These are phyloP conservation scores for Oreonectes daqikongensis DNA, from an alignment of 2,797 vertebrate genomes.

Conservation along the genomic window DNA sequence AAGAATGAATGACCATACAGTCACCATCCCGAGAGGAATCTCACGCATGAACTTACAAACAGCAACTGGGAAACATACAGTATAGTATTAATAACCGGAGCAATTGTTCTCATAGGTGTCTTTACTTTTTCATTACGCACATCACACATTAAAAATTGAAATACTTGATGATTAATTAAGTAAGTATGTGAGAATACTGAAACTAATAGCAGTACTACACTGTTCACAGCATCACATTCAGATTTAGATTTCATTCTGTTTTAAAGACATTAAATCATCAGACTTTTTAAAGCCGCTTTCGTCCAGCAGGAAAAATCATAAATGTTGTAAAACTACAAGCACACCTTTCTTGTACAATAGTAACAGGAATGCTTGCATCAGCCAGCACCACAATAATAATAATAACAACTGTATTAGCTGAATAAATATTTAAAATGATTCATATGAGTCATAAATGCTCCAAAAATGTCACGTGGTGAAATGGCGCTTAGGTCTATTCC, in stretches of 20 bases:
- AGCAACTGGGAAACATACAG: constrained; percentile 2
- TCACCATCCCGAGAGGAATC: constrained; percentile 36
- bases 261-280: no score
- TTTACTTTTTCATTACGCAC: constrained; percentile 10
- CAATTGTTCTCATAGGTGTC: constrained; percentile 5
- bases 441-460: constrained; percentile 4
- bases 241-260: neutral
- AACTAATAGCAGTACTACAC: constrained; percentile 27
- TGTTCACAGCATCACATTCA: neutral
- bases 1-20: constrained; percentile 20
- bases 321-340: neutral
- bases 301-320: neutral
- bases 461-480: constrained; percentile 12
- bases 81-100: constrained; percentile 1
- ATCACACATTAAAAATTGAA: neutral
- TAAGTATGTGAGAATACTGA: constrained; percentile 20
- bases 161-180: constrained; percentile 6
- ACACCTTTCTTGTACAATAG: neutral
- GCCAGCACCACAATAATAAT: no score
- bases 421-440: no score
- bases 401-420: no score
- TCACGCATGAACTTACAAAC: constrained; percentile 22
- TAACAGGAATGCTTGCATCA: no score
- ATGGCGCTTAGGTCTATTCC: neutral
- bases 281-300: neutral